Conservation (phyloP, 2,113 vertebrate species). For the Meles meles region DNA sequence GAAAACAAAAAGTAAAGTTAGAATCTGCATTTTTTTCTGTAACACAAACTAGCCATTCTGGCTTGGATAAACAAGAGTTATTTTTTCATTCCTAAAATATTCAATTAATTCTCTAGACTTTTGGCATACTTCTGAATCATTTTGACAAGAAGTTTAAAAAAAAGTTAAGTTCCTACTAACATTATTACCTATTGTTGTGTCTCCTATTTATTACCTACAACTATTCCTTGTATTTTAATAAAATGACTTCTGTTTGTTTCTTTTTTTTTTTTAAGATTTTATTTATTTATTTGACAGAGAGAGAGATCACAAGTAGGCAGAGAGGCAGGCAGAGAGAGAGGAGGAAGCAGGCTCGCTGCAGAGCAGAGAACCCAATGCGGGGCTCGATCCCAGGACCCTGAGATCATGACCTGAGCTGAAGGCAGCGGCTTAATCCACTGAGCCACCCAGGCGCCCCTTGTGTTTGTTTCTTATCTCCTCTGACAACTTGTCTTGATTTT, state of each 20-base stretch:
- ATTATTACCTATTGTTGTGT: neutral
- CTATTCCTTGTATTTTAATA: neutral
- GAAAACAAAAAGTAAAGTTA: neutral
- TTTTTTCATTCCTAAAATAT: neutral
- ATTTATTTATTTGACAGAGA: too few species aligned
- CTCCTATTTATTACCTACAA: neutral
- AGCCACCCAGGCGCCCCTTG: too few species aligned
- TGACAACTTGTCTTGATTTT: neutral
- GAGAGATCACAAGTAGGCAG: too few species aligned
- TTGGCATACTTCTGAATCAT: neutral
- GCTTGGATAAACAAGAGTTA: neutral
- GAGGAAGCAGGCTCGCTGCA: too few species aligned
- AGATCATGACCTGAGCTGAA: too few species aligned
- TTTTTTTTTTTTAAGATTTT: too few species aligned
- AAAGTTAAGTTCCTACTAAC: neutral
- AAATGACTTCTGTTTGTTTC: neutral
- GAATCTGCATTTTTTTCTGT: neutral
- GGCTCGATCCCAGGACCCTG: too few species aligned
- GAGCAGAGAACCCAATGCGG: too few species aligned
- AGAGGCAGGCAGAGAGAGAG: too few species aligned
- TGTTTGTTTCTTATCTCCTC: neutral
- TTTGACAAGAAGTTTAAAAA: neutral
- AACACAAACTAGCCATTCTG: neutral
- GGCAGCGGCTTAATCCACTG: too few species aligned
- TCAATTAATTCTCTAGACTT: neutral